Percentiles rank a stretch among this genome's conserved stretches.
Conservation (phyloP, 2,888 invertebrate genomes). For the Platynereis dumerilii region DNA sequence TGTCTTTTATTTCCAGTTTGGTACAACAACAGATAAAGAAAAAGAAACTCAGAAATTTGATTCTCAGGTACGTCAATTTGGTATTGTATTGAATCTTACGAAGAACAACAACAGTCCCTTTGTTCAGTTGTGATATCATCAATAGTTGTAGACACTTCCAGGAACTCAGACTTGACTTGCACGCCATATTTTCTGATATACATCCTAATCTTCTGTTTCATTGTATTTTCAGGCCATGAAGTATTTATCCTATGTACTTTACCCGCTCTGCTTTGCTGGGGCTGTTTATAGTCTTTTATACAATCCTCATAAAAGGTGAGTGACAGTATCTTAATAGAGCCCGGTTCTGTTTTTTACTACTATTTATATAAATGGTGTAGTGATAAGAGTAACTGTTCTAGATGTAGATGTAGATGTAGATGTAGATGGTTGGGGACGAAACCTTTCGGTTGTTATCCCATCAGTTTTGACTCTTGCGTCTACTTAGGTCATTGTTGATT, state of each 20-base stretch:
- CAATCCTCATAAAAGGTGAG: constrained; percentile 89
- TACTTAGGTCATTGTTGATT: not conserved
- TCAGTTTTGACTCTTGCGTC: no score
- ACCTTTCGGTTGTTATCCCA: no score
- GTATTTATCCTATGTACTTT: constrained; percentile 86
- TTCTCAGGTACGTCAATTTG: constrained; percentile 67
- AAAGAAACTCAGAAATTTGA: constrained; percentile 84
- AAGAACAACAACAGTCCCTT: no score
- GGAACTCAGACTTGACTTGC: no score
- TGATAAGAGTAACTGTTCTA: not conserved
- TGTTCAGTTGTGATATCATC: no score
- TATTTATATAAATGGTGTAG: not conserved
- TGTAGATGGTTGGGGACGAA: no score
- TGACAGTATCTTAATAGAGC: not conserved
- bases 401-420: not conserved
- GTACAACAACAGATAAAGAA: constrained; percentile 71
- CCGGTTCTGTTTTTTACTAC: not conserved
- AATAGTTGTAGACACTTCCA: no score
- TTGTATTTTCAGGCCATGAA: constrained; percentile 71
- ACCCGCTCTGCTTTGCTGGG: constrained; percentile 85
- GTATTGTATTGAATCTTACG: no score
- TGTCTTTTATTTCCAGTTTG: constrained; percentile 51
- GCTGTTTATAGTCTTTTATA: constrained; percentile 92
- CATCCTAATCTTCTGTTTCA: not conserved
- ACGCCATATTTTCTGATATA: not conserved